A percentile compares a stretch with the other conserved stretches of the same genome.
Evolutionary conservation across 2,888 invertebrate genomes (phyloP).

Genomic region (Nephrotoma flavescens): DNA sequence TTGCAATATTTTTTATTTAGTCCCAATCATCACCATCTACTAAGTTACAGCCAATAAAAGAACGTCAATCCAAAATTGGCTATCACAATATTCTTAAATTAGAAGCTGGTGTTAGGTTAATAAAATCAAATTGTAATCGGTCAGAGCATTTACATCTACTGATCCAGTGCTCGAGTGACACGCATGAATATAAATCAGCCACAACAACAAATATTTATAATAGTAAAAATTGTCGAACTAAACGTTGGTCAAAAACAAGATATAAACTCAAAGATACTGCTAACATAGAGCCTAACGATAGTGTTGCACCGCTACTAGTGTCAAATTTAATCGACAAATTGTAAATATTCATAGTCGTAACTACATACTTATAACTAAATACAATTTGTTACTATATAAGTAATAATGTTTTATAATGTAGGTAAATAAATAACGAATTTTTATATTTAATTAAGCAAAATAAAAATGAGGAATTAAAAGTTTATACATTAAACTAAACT

Average conservation of each 20-base stretch:
- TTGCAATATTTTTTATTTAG: not conserved
- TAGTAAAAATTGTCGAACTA: not conserved
- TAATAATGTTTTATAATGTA: too few relatives aligned
- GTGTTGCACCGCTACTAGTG: not conserved
- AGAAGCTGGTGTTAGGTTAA: not conserved
- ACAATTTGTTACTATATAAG: too few relatives aligned
- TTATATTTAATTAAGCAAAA: not conserved
- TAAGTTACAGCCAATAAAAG: not conserved
- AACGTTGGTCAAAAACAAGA: not conserved
- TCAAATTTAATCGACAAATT: conserved; percentile 2
- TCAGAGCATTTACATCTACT: not conserved
- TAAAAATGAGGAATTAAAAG: not conserved
- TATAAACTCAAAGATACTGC: not conserved
- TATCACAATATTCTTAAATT: not conserved
- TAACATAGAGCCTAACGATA: not conserved
- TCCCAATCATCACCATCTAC: not conserved
- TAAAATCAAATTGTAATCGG: not conserved
- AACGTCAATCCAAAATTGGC: not conserved
- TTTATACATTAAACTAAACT: too few relatives aligned
- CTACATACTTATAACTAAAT: not conserved
- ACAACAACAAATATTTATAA: not conserved
- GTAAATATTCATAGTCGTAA: not conserved
- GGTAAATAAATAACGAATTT: not conserved
- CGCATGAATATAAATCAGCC: not conserved
- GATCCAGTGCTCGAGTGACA: not conserved